Base-by-base conservation (phyloP, 2,888 invertebrate genomes). In the Tridacna gigas region DNA sequence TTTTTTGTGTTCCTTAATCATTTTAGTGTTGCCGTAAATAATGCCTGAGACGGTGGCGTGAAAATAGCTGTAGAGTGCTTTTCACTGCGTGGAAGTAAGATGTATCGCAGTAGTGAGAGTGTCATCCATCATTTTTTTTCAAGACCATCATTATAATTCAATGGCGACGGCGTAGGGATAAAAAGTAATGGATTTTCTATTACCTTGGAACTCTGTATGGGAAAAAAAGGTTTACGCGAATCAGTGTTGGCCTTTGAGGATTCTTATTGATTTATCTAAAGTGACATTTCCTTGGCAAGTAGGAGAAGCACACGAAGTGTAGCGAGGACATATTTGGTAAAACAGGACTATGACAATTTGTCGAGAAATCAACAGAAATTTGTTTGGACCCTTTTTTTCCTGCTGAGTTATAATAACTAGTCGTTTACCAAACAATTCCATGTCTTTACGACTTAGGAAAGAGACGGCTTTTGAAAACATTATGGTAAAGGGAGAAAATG, bases 121-220 rank as follows among this genome's bases (percentile, higher is more conserved):
- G 26, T 18, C 67, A 60, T 69, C 61, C 13, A 51, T 66, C 69
- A 77, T 77, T 11, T 67, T 77, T n/a, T 74, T 20, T 76, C 75
- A 76, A 76, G 28, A 61, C 63, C 47, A 65, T 37, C 37, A 37
- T 37, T 37, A 37, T 7, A 37, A 37, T 37, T 37, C 77, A 26
- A 15, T 67, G 26, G 77, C 69, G 67, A 77, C 67, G 20, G 77
- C 56, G 25, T n/a, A 18, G 56, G 77, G 60, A 77, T 67, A 56
- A 56, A 37, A 22, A 28, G 56, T 71, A 77, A 77, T 77, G 69
- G 77, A 77, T 60, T 77, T 77, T 69, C 69, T 67, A 77, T 77
- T 77, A 77, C 77, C 69, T 25, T 25, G 77, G 69, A 69, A 51
- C 56, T n/a, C 26, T 26, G 25, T 37, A 37, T 37, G 37, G n/a